Base-by-base conservation (phyloP, 2,113 vertebrate genomes). In the Cyanocitta stelleri region DNA sequence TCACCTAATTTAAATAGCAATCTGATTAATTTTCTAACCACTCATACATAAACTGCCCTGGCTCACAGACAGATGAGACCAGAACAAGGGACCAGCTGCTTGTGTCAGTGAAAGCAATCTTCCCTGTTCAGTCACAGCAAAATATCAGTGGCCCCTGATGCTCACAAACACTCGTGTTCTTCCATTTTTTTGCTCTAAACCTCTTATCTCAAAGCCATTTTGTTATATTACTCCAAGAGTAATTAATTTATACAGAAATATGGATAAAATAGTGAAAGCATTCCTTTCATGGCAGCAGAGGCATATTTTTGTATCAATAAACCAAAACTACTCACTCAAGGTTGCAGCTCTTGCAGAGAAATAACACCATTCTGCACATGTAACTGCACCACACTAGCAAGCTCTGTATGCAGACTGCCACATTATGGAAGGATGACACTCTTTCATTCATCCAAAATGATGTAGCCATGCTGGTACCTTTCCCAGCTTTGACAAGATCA, bases 351-450 rank as follows among this genome's bases (percentile, higher is more conserved):
- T 84, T 74, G 32, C 55, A 76, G 24, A 44, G 73, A 83, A 72
- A 5, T 4, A 83, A 2, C 55, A 64, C 30, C 22, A 51, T 39
- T 71, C 21, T 55, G 48, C 1, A 0, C 6, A 22, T 0, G 0
- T 16, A 69, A 71, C 46, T 14, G 39, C 43, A 32, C 62, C 56
- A 49, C 13, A 46, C 4, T 1, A 51, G n/a, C 59, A 58, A 67
- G 1, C 35, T 51, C 55, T 20, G 1, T 13, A 10, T 6, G 24
- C 39, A 52, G 11, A 46, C 10, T 48, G 37, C 37, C 33, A 16
- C 26, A 7, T 29, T 24, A 84, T 1, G 7, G 46, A 90, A 86
- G 24, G 27, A 86, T 43, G 27, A 78, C 18, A 23, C 11, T 18
- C 19, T 7, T 39, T 4, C 21, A 27, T 7, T 41, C 43, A 33